These are phyloP conservation scores for Chloropsis hardwickii DNA, from an alignment of 2,113 vertebrate species.

Conservation along the genomic window DNA sequence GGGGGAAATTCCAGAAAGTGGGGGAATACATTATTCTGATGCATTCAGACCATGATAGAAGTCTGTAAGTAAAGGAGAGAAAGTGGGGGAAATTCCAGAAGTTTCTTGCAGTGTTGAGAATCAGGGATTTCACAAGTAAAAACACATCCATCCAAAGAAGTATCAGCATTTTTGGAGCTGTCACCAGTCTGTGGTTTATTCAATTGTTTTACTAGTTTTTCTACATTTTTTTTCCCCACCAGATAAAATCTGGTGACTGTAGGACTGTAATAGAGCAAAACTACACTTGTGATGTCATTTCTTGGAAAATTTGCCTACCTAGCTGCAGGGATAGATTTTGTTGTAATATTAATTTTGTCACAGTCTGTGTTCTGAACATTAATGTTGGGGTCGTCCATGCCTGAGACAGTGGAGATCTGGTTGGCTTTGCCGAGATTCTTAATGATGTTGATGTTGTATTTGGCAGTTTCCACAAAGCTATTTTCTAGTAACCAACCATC, in stretches of 20 bases:
- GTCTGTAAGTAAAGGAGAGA: background rate
- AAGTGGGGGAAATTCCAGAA: background rate
- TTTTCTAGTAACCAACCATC: constrained; percentile 87
- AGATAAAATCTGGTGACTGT: background rate
- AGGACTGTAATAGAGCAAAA: background rate
- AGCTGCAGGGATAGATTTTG: constrained; percentile 57
- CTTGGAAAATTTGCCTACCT: background rate
- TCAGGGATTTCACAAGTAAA: background rate
- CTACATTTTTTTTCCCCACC: background rate
- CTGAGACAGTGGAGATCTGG: constrained; percentile 74
- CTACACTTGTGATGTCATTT: background rate
- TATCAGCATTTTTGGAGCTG: background rate
- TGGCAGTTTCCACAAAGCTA: constrained; percentile 84
- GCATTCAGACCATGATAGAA: background rate
- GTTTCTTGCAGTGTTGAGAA: background rate
- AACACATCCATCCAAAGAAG: background rate
- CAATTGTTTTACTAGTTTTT: background rate
- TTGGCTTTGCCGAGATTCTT: constrained; percentile 84
- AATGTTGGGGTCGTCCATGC: constrained; percentile 79
- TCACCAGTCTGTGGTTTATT: background rate
- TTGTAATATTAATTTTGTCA: constrained; percentile 74
- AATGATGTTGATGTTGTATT: constrained; percentile 81
- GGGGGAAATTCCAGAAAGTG: too few relatives aligned
- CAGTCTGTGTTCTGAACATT: constrained; percentile 77
- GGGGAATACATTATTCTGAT: background rate